Evolutionary conservation across 2,113 vertebrate species (phyloP).

Genomic region (Anolis sagrei): DNA sequence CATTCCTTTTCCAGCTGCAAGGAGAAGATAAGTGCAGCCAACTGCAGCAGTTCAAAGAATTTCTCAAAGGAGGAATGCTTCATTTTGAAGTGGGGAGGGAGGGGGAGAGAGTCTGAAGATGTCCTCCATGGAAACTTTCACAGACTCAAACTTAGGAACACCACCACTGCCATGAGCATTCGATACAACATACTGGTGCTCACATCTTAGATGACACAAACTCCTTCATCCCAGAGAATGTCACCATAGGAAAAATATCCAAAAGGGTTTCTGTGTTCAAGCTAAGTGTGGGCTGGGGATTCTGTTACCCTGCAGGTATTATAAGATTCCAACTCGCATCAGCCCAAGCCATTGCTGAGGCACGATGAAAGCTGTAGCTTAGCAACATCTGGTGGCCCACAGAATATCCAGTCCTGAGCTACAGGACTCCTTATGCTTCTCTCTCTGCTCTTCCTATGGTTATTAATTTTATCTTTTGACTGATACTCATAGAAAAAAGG

Average conservation of each 20-base stretch:
- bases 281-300: neutral
- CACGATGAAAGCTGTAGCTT: neutral
- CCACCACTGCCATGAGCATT: neutral
- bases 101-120: neutral
- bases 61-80: neutral
- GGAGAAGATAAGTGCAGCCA: neutral
- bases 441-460: neutral
- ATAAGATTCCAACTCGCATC: neutral
- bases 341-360: neutral
- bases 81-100: too few species aligned
- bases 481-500: neutral
- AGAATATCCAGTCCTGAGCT: neutral
- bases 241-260: neutral
- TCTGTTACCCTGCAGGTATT: neutral
- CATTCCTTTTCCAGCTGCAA: neutral
- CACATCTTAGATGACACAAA: neutral
- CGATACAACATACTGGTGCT: neutral
- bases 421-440: neutral
- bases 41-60: neutral
- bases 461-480: neutral
- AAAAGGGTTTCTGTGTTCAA: neutral
- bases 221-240: neutral
- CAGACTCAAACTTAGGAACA: neutral
- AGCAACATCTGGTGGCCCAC: neutral
- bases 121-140: neutral